These are phyloP conservation scores for Lamprotornis superbus DNA, from an alignment of 2,113 vertebrate genomes.

Conservation along the genomic window DNA sequence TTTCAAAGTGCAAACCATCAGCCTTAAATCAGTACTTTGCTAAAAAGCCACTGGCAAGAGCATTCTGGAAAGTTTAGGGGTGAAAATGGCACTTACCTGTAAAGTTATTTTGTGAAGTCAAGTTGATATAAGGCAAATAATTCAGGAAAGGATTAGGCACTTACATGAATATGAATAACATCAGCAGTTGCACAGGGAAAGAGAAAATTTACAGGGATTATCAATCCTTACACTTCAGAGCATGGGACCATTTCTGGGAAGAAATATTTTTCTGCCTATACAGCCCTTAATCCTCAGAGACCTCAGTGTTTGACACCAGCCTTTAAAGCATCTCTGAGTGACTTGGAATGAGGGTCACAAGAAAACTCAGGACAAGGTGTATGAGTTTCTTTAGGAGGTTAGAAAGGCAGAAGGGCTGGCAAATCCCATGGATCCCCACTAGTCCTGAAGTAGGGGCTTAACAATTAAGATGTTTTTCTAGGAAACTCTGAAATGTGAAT, in stretches of 20 bases:
- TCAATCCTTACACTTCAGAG: conserved; percentile 38
- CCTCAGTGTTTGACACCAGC: not conserved
- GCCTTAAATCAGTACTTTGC: conserved; percentile 22
- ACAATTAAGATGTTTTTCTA: not conserved
- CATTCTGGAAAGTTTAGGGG: conserved; percentile 40
- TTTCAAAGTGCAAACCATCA: not conserved
- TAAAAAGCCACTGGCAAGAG: not conserved
- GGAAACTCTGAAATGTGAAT: not conserved
- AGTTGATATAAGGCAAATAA: conserved; percentile 48
- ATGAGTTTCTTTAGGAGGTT: not conserved
- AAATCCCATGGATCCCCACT: not conserved
- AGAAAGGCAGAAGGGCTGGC: not conserved
- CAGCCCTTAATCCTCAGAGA: conserved; percentile 2
- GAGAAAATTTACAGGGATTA: conserved; percentile 51
- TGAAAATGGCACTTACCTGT: conserved; percentile 5
- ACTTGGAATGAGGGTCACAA: not conserved
- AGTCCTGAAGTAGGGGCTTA: not conserved
- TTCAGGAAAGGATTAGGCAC: conserved; percentile 37
- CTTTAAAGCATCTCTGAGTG: not conserved
- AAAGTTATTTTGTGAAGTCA: conserved; percentile 45
- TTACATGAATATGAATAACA: conserved; percentile 61
- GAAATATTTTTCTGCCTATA: conserved; percentile 47
- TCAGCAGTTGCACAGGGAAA: not conserved
- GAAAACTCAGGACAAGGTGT: not conserved
- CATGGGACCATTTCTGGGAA: conserved; percentile 20